Base-by-base conservation (phyloP, 2,113 vertebrate genomes). In the Anser cygnoides region DNA sequence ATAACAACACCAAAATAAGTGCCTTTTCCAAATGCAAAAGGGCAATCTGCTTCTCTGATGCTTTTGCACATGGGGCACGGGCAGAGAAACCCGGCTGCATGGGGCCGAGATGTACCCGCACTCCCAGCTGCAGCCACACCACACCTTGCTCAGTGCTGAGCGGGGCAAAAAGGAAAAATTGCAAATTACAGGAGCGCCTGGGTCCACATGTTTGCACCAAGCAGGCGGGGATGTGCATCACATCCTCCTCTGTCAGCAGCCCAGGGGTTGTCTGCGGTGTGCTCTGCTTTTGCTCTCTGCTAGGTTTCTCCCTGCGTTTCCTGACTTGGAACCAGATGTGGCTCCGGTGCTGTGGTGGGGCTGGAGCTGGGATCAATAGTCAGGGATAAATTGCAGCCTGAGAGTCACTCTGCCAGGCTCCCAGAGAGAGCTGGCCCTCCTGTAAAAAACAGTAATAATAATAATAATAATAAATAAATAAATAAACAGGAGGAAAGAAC, bases 361-460 rank as follows among this genome's bases (percentile, higher is more conserved):
- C 17, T 0, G 1, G 79, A 65, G 59, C 0, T 4, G 35, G 25
- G 63, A 23, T 19, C 0, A 29, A 8, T 6, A 15, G 44, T 3
- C 3, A 3, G 3, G 68, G 84, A 22, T 14, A 11, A 83, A 63
- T 2, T 19, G 49, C 77, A 58, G 52, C 37, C 57, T 6, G 2
- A 39, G 50, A 28, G 43, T 31, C 43, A 12, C 43, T 49, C 62
- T 57, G 50, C 10, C 44, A 31, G 31, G 33, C 9, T 46, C 37
- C 50, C 28, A 39, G 44, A 14, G 49, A 65, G 62, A 15, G 9
- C 63, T 50, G 17, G 19, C 44, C 12, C 11, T 73, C 31, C 50
- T 13, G 2, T 28, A 35, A 21, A 43, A 25, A 54, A n/a, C 1
- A 18, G 15, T 17, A 26, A 5, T 7, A 65, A 43, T 49, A 49